A percentile compares a stretch with the other conserved stretches of the same genome.
Evolutionary conservation across 2,888 invertebrate species (phyloP).

Genomic region (Rhagonycha lutea): DNA sequence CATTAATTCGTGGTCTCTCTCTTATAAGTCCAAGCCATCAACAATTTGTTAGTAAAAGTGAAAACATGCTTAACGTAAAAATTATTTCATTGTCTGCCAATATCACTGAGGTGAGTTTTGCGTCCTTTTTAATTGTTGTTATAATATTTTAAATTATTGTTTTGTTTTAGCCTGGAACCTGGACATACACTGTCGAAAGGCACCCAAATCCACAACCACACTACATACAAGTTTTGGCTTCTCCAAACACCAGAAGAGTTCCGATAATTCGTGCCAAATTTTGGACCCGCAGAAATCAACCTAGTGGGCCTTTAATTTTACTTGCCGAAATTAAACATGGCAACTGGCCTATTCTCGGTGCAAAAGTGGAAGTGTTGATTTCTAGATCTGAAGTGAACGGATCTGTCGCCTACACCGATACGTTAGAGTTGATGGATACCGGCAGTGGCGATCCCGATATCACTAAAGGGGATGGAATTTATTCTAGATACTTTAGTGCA

Average conservation of each 20-base stretch:
- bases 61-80: constrained; percentile 57
- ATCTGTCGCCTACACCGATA: constrained; percentile 48
- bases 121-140: neutral
- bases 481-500: constrained; percentile 65
- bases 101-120: constrained; percentile 56
- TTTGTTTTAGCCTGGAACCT: constrained; percentile 57
- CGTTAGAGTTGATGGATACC: constrained; percentile 60
- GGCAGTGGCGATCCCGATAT: constrained; percentile 70
- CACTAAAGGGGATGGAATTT: constrained; percentile 66
- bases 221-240: constrained; percentile 64
- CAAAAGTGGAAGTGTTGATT: constrained; percentile 61
- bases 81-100: constrained; percentile 58
- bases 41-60: constrained; percentile 55
- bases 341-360: constrained; percentile 60
- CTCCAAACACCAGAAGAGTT: constrained; percentile 54
- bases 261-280: constrained; percentile 57
- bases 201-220: constrained; percentile 63
- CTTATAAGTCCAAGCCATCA: constrained; percentile 59
- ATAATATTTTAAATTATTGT: neutral
- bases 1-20: constrained; percentile 57
- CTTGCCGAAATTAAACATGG: constrained; percentile 62
- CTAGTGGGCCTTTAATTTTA: constrained; percentile 56
- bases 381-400: constrained; percentile 50
- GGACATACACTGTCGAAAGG: constrained; percentile 64
- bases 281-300: constrained; percentile 53